Conservation (phyloP, 2,888 invertebrate genomes). For the Petrolisthes cinctipes region DNA sequence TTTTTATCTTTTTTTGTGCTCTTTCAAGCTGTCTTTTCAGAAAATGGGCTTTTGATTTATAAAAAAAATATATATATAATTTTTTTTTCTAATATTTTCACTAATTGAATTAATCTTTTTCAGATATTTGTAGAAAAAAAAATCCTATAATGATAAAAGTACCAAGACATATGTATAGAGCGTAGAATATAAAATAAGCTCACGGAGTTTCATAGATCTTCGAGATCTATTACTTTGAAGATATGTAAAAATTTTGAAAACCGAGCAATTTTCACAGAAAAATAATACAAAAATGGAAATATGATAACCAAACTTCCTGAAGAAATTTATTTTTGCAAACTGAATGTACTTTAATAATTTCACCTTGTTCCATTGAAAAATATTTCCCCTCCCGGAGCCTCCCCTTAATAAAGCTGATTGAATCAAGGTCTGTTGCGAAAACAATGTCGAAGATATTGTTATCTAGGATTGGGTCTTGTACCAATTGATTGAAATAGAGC, state of each 20-base stretch:
- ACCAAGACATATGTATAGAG: background rate
- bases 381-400: background rate
- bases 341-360: slow-evolving; percentile 5
- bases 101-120: background rate
- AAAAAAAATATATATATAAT: background rate
- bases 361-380: slow-evolving; percentile 18
- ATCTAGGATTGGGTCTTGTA: too few species aligned
- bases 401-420: background rate
- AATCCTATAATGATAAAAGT: slow-evolving; percentile 13
- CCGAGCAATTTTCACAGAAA: background rate
- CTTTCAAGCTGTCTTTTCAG: slow-evolving; percentile 15
- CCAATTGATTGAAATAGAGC: too few species aligned
- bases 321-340: slow-evolving; percentile 5
- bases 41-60: slow-evolving; percentile 2
- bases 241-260: slow-evolving; percentile 10
- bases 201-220: slow-evolving; percentile 20
- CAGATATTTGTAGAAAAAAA: background rate
- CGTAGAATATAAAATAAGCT: slow-evolving; percentile 9
- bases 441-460: too few species aligned
- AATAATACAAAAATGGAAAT: background rate
- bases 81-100: background rate
- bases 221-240: slow-evolving; percentile 20
- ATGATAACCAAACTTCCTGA: slow-evolving; percentile 7
- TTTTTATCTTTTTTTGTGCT: too few species aligned
- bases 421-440: too few species aligned